phyloP scores from a whole-genome alignment of 2,113 vertebrate species.

The Malurus alboscapulatus region DNA sequence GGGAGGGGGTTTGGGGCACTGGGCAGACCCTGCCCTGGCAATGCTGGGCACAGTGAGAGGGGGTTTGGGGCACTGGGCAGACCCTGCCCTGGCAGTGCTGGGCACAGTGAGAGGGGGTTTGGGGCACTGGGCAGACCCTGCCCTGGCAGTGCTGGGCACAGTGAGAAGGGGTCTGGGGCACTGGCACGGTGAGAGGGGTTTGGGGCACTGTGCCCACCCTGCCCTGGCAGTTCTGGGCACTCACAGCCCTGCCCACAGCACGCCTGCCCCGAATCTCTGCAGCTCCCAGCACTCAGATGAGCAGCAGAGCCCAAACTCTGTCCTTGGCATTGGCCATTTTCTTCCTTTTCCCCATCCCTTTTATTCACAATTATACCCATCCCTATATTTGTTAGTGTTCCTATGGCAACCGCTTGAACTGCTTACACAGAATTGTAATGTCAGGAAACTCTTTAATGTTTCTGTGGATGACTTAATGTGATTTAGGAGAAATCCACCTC shows the following conservation, averaged over 20 bases:
- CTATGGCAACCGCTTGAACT: slow-evolving; percentile 45
- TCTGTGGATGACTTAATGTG: slow-evolving; percentile 26
- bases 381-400: slow-evolving; percentile 45
- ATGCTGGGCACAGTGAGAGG: background rate
- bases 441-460: slow-evolving; percentile 44
- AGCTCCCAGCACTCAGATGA: rapidly evolving
- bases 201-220: background rate
- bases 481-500: background rate
- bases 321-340: background rate
- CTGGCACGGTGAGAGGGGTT: no score
- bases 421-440: slow-evolving; percentile 36
- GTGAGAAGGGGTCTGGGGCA: no score
- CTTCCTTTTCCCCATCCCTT: background rate
- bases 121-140: no score
- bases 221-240: background rate
- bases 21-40: background rate
- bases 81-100: background rate
- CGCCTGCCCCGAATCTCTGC: rapidly evolving
- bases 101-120: no score
- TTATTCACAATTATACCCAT: background rate
- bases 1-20: no score
- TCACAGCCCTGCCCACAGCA: background rate
- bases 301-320: background rate
- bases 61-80: no score
- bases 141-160: no score